Base-by-base conservation (phyloP, 2,113 vertebrate genomes). In the Chelonoidis abingdonii region DNA sequence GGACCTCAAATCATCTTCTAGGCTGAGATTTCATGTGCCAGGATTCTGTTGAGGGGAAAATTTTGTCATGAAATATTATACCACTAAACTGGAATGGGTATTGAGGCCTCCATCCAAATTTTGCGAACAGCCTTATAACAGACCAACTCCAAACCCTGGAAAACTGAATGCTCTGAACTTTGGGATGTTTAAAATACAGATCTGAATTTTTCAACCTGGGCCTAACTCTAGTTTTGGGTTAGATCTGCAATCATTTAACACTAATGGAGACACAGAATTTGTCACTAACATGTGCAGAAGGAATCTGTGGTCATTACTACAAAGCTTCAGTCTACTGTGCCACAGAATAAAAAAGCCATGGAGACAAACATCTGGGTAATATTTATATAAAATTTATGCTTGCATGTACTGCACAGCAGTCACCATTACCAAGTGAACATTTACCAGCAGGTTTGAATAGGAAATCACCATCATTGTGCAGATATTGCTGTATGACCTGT, bases 31-130 rank as follows among this genome's bases (percentile, higher is more conserved):
- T 31, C 80, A 12, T 69, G 80, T 8, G 19, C 22, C 14, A 83
- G 14, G 78, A 53, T 86, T 57, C 72, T 86, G 35, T 54, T 49
- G 19, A 6, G 44, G 82, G 10, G 49, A 62, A 72, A 14, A 49
- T 80, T 88, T 78, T 62, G 62, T 87, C 89, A 88, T 72, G 44
- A 94, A 91, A 88, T 41, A 88, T 35, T 87, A 89, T 75, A n/a
- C 62, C 62, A n/a, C 53, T 6, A 11, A 14, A 54, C 16, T n/a
- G 52, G 88, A 72, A 72, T 53, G 22, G 62, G 53, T 27, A 83
- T 17, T n/a, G 31, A n/a, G 17, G 35, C 62, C 62, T 19, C 44
- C 5, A 90, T 24, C 12, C 3, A 7, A 57, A 21, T 29, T 35
- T n/a, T 90, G 44, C 31, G 94, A 38, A 87, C 38, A 7, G 6